Evolutionary conservation across 2,888 invertebrate genomes (phyloP), one percentile per base, ranked within the genome.

Genomic region (Pelosia muscerda): DNA sequence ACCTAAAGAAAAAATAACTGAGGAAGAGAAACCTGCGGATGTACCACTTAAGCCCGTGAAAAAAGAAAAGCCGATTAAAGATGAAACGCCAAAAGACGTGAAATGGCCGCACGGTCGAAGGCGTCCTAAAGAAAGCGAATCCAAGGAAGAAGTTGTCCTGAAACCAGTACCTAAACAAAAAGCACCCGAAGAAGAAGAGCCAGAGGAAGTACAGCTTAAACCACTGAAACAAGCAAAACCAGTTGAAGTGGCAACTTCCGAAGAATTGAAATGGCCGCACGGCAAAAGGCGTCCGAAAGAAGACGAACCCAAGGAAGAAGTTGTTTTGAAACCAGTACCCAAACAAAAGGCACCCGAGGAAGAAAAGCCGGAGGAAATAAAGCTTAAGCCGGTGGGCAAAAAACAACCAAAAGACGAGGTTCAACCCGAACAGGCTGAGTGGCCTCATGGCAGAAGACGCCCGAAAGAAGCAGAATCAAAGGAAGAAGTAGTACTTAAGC

Each of bases 1-100:
- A 84, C 77, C 82, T n/a, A 83, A 78, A 71, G 69, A 72, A 95
- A 22, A 90, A 95, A 0, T 95, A 94, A 92, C 94, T 90, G 61
- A 95, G 89, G 90, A 95, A 93, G 73, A 92, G 91, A 94, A 94
- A 77, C 86, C 91, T 25, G 89, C 93, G 76, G 92, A 94, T 76
- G 87, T 92, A 0, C 78, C 82, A 11, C 79, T 94, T 0, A 95
- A 95, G 75, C 93, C 93, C 22, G 74, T 90, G 63, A 84, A 83
- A 55, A 81, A 85, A 56, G 86, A 83, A 65, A 79, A 77, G 57
- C 69, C 69, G 0, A 19, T 64, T 26, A 60, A 68, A 22, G 87
- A 85, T 62, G 88, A 90, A 63, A 89, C 92, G 72, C 80, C 87
- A 0, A 91, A 92, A 76, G 93, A 95, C 68, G 76, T 83, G 1